Evolutionary conservation across 2,113 vertebrate species (phyloP), one percentile per base, ranked within the genome.

Genomic region (Mormyrus lacerda): DNA sequence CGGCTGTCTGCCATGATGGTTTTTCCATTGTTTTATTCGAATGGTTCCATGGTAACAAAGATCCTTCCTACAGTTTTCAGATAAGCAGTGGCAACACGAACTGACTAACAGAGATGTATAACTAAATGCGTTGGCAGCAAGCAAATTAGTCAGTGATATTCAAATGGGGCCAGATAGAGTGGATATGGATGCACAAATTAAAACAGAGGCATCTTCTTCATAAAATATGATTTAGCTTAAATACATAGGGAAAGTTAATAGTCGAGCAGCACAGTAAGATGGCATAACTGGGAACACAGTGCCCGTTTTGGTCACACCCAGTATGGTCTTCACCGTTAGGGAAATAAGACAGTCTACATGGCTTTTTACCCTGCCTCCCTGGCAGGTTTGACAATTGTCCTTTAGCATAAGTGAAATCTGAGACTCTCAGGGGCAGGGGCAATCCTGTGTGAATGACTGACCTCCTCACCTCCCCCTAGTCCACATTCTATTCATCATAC

Each of bases 1-100:
- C 48, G n/a, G 45, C 58, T 73, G 19, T 42, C 24, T 73, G 61
- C 61, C 87, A 31, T 69, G 58, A 69, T 47, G 44, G 58, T 42
- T 73, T 88, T 61, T 61, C 58, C 55, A 84, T 42, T 44, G 45
- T 88, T n/a, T 42, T 90, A 88, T 88, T 58, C 69, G 82, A 85
- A 89, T 89, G 95, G 94, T 94, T 90, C 94, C 94, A 93, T 95
- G 93, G 95, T 94, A 95, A 96, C 95, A 85, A 92, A 69, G 90
- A 90, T 91, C 91, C 88, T 88, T 90, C 89, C 50, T 55, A 45
- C 51, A 15, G 53, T 19, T 53, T 55, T 53, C 31, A 82, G 39
- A 79, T 42, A 35, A 42, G 35, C 15, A 0, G 35, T 42, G 35
- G 35, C 17, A 27, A 92, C 90, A 83, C 91, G 55, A 48, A 35